Evolutionary conservation across 2,888 invertebrate species (phyloP), one percentile per base, ranked within the genome.

Genomic region (Meghimatium bilineatum): DNA sequence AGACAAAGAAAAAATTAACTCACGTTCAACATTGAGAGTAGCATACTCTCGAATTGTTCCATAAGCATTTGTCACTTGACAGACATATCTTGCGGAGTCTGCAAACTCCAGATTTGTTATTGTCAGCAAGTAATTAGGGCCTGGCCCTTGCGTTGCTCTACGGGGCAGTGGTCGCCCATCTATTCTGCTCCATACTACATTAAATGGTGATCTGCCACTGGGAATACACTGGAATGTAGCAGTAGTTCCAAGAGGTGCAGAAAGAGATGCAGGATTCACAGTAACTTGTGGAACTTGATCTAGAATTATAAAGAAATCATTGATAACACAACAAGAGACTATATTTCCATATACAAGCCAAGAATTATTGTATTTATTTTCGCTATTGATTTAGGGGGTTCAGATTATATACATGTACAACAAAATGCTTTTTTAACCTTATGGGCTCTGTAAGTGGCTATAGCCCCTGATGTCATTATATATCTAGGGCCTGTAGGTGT

Each of bases 181-280:
- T 20, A 95, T 94, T 85, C 97, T 95, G 74, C 94, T 95, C 97
- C 97, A 98, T 38, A 94, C 94, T 0, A 96, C 91, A 63, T 90
- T 89, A 79, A 90, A 89, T 66, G 91, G 90, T 17, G 89, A 90
- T 26, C 87, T 87, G 1, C 92, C 91, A 17, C 84, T 83, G 1
- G 92, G 91, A n/a, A 87, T 82, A 85, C 93, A 93, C 72, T 88
- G 87, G 87, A 92, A 90, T 1, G 86, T 86, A 23, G 88, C 90
- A 10, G 89, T 88, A 32, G 90, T 87, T 26, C 91, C 91, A 8
- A 89, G 83, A 5, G 89, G 88, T 72, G 90, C 90, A 36, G 88
- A 88, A 0, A 91, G 83, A 29, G 88, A 86, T 20, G 88, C 66
- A 12, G 92, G 92, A 38, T 86, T 88, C 0, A 91, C 90, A 14